Base-by-base conservation (phyloP, 2,113 vertebrate species). In the Glareola pratincola region DNA sequence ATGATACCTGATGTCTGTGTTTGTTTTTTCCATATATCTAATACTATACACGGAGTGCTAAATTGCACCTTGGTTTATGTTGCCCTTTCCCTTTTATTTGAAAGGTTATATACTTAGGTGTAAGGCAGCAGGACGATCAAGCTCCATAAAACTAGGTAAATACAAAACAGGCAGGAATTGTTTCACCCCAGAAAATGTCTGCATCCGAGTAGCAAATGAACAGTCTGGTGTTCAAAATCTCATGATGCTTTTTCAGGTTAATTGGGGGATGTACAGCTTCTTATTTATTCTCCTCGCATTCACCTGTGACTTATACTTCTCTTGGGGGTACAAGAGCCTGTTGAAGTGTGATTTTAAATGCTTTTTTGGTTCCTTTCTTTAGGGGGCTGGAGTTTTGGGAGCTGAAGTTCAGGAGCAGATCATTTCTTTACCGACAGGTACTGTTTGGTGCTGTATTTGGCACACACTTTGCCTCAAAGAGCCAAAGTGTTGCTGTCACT, bases 351-450 rank as follows among this genome's bases (percentile, higher is more conserved):
- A 43, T 37, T 82, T 89, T 59, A 37, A 91, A 60, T 9, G 5
- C 6, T n/a, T 36, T 22, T 32, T 21, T 30, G 66, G 10, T 85
- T 53, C 34, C 29, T 83, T 68, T 92, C 86, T 96, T 51, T 95
- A 99, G 99, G 88, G 92, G 95, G 7, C 57, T 99, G 73, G 96
- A 91, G 45, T 98, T 99, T 66, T 99, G 98, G 99, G 99, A 98
- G 90, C 24, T 99, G 92, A 98, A 98, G 30, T 99, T 99, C 90
- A 98, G 96, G 72, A 97, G 98, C 96, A 98, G 72, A 90, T 98
- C 99, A 0, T 99, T 99, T 95, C 97, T 99, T 15, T 99, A 99
- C 90, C 98, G 98, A 56, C 99, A 99, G 99, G 99, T 99, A 92
- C 69, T 88, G 72, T 62, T 27, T 16, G 41, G 7, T 21, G 36